Percentiles rank a stretch among this genome's conserved stretches.
phyloP scores from a whole-genome alignment of 1,140 invertebrate genomes.

The Aphis craccivora region DNA sequence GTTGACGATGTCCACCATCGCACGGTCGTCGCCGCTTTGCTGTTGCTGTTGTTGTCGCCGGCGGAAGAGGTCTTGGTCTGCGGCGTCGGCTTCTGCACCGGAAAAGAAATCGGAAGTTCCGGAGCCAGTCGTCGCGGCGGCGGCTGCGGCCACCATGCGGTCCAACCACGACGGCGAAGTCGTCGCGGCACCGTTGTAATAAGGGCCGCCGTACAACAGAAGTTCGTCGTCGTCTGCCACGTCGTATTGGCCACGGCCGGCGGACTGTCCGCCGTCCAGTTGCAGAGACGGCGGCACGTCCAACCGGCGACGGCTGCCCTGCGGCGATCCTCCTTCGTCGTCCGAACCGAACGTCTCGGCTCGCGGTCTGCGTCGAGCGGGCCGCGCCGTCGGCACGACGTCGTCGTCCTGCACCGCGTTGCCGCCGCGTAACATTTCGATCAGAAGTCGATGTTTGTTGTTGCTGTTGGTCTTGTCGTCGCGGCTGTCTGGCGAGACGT shows the following conservation, averaged over 20 bases:
- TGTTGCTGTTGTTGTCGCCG: neutral
- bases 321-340: neutral
- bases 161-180: constrained; percentile 14
- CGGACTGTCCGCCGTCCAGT: neutral
- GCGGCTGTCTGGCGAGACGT: neutral
- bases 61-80: neutral
- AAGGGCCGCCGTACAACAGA: constrained; percentile 1
- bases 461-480: neutral
- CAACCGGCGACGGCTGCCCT: neutral
- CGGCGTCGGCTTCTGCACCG: neutral
- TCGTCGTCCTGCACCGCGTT: neutral
- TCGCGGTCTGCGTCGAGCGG: neutral
- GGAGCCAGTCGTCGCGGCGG: neutral
- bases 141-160: constrained; percentile 22
- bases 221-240: neutral
- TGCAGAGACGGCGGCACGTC: neutral
- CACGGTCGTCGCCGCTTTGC: neutral
- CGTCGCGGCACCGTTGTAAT: neutral
- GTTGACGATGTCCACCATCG: neutral
- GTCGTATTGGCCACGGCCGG: neutral
- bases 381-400: neutral
- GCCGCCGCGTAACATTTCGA: constrained; percentile 16
- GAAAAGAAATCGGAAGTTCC: neutral
- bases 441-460: constrained; percentile 21
- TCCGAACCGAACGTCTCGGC: neutral